These are phyloP conservation scores for Dysdera silvatica DNA, from an alignment of 1,140 invertebrate species.

Conservation along the genomic window DNA sequence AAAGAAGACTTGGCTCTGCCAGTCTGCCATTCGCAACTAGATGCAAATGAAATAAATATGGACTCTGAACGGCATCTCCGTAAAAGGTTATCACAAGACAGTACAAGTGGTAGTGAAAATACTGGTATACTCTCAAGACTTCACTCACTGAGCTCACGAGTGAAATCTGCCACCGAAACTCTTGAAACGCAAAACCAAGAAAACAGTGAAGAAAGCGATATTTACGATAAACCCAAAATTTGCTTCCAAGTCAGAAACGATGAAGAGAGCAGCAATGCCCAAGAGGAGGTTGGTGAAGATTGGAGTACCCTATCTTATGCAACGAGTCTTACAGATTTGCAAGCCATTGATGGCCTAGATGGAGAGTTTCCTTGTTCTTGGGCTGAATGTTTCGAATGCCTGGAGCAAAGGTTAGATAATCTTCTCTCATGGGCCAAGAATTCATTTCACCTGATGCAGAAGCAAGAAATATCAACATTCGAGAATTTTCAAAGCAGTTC, in stretches of 20 bases:
- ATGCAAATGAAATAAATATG: too few relatives aligned
- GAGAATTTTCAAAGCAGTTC: too few relatives aligned
- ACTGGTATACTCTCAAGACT: constrained; percentile 13
- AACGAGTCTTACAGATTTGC: neutral
- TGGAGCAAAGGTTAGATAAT: neutral
- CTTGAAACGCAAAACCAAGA: neutral
- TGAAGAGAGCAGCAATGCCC: neutral
- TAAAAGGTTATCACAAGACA: too few relatives aligned
- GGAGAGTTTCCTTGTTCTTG: neutral
- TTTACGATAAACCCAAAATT: constrained; percentile 18
- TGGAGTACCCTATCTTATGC: constrained; percentile 4
- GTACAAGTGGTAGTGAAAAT: neutral
- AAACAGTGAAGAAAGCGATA: too few relatives aligned
- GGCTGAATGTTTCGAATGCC: neutral
- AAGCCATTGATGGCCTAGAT: neutral
- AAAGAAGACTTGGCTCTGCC: too few relatives aligned
- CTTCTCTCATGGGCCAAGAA: neutral
- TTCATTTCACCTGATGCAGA: too few relatives aligned
- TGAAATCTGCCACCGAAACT: neutral
- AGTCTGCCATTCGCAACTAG: too few relatives aligned
- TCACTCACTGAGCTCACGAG: constrained; percentile 1
- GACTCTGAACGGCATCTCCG: too few relatives aligned
- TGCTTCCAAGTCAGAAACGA: constrained; percentile 5
- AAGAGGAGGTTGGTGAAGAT: constrained; percentile 3
- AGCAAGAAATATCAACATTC: too few relatives aligned